These are phyloP conservation scores for Melitaea athalia DNA, from an alignment of 2,888 invertebrate genomes.

Conservation along the genomic window DNA sequence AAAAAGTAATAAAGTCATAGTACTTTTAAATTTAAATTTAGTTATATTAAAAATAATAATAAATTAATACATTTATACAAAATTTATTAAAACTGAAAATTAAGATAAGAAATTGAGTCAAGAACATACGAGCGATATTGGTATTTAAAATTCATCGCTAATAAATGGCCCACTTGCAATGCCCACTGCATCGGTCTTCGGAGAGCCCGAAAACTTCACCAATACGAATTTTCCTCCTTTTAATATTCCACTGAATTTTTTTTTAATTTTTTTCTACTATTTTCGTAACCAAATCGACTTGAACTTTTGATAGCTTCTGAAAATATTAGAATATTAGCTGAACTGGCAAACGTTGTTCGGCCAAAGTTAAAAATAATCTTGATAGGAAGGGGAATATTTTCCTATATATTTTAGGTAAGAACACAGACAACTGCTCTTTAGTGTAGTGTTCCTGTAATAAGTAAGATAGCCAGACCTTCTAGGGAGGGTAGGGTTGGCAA, in stretches of 20 bases:
- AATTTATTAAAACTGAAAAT: background rate
- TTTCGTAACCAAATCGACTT: background rate
- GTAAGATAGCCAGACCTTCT: too few relatives aligned
- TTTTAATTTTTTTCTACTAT: conserved; percentile 2
- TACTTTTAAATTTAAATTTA: too few relatives aligned
- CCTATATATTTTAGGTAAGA: too few relatives aligned
- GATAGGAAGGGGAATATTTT: too few relatives aligned
- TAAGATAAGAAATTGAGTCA: background rate
- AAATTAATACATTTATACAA: too few relatives aligned
- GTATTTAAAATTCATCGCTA: conserved; percentile 12
- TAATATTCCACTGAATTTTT: background rate
- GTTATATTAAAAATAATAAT: too few relatives aligned
- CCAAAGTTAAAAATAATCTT: too few relatives aligned
- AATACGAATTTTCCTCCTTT: background rate
- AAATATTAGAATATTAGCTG: background rate
- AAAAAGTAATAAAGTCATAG: too few relatives aligned
- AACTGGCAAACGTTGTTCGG: too few relatives aligned
- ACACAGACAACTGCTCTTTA: too few relatives aligned
- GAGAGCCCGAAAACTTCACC: conserved; percentile 8
- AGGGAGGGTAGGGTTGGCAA: too few relatives aligned
- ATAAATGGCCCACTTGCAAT: conserved; percentile 10
- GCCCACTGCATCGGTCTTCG: conserved; percentile 10
- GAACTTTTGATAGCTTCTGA: conserved; percentile 1
- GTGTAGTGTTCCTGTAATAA: too few relatives aligned
- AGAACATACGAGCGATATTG: conserved; percentile 8